Evolutionary conservation across 2,888 invertebrate genomes (phyloP).

Genomic region (Epiblema foenella): DNA sequence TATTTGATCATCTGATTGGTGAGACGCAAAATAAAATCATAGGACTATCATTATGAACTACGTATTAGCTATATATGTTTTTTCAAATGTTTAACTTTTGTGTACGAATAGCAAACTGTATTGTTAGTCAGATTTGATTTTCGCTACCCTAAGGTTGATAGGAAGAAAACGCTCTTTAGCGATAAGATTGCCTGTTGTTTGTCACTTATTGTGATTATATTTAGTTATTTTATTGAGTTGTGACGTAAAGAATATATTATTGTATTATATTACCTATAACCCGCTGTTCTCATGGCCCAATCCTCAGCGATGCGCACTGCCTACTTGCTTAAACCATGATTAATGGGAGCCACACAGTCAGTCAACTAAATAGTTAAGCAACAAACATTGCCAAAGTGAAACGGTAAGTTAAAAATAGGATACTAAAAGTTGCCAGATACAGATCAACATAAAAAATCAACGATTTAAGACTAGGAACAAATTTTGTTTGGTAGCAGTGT

Average conservation of each 20-base stretch:
- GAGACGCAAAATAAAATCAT: not conserved
- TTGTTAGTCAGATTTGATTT: not conserved
- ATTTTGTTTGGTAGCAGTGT: no score
- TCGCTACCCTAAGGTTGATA: no score
- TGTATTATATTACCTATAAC: not conserved
- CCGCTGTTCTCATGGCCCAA: not conserved
- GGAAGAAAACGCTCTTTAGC: no score
- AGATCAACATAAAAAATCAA: no score
- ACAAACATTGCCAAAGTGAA: not conserved
- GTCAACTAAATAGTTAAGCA: conserved; percentile 8
- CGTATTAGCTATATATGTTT: no score
- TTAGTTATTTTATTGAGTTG: no score
- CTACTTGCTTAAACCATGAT: conserved; percentile 64
- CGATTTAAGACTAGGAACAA: no score
- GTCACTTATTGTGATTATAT: no score
- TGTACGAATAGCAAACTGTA: not conserved
- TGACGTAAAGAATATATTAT: no score
- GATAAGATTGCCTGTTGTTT: no score
- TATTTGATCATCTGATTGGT: not conserved
- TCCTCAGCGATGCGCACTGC: conserved; percentile 58
- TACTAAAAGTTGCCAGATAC: no score
- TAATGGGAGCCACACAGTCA: conserved; percentile 56
- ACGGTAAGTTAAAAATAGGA: not conserved
- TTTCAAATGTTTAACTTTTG: not conserved
- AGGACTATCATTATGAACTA: not conserved